Base-by-base conservation (phyloP, 2,888 invertebrate genomes). In the Drosophila picticornis region DNA sequence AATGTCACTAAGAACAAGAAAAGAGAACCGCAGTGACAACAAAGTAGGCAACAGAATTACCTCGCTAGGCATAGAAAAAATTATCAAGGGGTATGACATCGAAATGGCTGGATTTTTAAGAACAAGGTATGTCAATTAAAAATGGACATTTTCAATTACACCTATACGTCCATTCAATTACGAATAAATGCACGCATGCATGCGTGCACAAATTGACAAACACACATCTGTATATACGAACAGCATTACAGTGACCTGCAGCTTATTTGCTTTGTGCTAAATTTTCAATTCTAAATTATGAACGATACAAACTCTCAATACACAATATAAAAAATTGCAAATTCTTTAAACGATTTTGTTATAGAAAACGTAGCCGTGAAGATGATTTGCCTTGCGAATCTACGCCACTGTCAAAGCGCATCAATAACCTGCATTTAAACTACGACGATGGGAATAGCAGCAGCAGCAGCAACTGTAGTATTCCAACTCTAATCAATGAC, bases 371-470 rank as follows among this genome's bases (percentile, higher is more conserved):
- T 81, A 95, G 95, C 58, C 94, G 97, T 71, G 96, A 96, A 91
- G 96, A 97, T 90, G 97, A 97, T 82, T 70, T 86, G 31, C 95
- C 95, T 77, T 97, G 97, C 91, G 97, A 92, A 48, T 92, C 97
- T 88, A 96, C 97, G 94, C 98, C 98, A 62, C 93, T 98, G 61
- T 97, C 97, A 19, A 98, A 98, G 93, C 95, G 98, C 90, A 98
- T 98, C 86, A 98, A 98, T 92, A 97, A 97, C 94, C 94, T 98
- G 60, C 97, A 97, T 91, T 95, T 97, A 84, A 96, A 76, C 57
- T 77, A 91, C 88, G 73, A 92, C 71, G 84, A 81, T 68, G 84
- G 80, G 1, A 88, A 84, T 38, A 83, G 84, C 73, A 83, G 75
- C 76, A 91, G 80, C 73, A 86, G 82, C 73, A 91, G 80, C 77